Evolutionary conservation across 2,113 vertebrate species (phyloP), one percentile per base, ranked within the genome.

Genomic region (Xenus cinereus): DNA sequence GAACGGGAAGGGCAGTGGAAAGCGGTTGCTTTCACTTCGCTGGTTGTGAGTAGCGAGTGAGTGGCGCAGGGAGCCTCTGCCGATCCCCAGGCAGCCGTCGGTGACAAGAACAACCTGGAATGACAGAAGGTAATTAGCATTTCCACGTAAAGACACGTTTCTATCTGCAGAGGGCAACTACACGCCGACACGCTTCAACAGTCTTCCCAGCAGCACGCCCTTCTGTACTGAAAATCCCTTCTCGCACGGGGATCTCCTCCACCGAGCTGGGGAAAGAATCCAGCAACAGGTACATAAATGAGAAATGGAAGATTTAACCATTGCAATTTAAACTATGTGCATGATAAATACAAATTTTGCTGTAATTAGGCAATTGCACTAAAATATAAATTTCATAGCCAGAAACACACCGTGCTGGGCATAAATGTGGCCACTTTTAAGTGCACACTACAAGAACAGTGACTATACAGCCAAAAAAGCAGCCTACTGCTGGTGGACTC

Each of bases 1-100:
- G 95, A 99, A 99, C 5, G 99, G 99, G 64, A 99, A 99, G 33
- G 99, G 99, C 33, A 99, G 97, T 0, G 99, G 99, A 66, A 99
- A 99, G 57, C 99, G 98, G 97, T 98, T 99, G 93, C 98, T 99
- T 4, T 99, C 99, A 4, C 97, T 98, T 12, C 98, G 98, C 21
- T 99, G 99, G 95, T 96, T 99, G 66, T 99, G 95, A 7, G 99
- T 98, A 45, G 99, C 98, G 12, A 99, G 97, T 0, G 99, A 99
- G 93, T 99, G 99, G 7, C 99, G 98, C 6, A 99, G 97, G 32
- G 99, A 99, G 59, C 99, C 99, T 74, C 98, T 98, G 62, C 99
- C 99, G 53, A 99, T 99, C 32, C 99, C 99, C 75, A 99, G 95
- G 87, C 99, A 99, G 85, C 99, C 99, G 24, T 99, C 99, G 2